Evolutionary conservation across 2,113 vertebrate genomes (phyloP), one percentile per base, ranked within the genome.

Genomic region (Phasianus colchicus): DNA sequence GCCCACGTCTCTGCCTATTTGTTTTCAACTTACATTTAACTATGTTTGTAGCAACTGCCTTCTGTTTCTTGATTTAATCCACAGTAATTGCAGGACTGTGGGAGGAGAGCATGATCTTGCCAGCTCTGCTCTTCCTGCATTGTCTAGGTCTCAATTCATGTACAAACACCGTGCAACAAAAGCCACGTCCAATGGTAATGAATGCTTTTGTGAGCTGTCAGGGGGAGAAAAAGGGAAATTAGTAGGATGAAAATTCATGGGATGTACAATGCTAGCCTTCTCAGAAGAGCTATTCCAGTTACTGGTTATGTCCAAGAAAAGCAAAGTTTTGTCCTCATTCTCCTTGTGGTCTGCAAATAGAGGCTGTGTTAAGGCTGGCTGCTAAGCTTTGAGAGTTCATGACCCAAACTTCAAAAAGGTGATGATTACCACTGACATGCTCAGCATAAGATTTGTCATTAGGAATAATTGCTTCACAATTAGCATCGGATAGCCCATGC

Each of bases 221-320:
- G 63, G 70, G 61, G 70, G 61, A 84, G 54, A 73, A 64, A 93
- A 92, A 72, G 32, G 40, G 20, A 5, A 58, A 90, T 90, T 65
- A 79, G 80, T 20, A 55, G 66, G 52, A 36, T 90, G 58, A 48
- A 78, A 87, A 89, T 30, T 61, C 17, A 4, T 55, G 29, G 52
- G 36, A 8, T 32, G 20, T 16, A 19, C 38, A 43, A 36, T 24
- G n/a, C 14, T 74, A 2, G 42, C 34, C 13, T 67, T 78, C 55
- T n/a, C 66, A 57, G 52, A 73, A 32, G 29, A 90, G 25, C 9
- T 71, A 0, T 75, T 72, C 61, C 47, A 30, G 15, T 64, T 57
- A 27, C 38, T 78, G 11, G 10, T 55, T 11, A 64, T 42, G 72
- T 66, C 11, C 25, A 60, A 57, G 57, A 61, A 74, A 70, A 12